Evolutionary conservation across 2,113 vertebrate genomes (phyloP), one percentile per base, ranked within the genome.

Genomic region (Neogobius melanostomus): DNA sequence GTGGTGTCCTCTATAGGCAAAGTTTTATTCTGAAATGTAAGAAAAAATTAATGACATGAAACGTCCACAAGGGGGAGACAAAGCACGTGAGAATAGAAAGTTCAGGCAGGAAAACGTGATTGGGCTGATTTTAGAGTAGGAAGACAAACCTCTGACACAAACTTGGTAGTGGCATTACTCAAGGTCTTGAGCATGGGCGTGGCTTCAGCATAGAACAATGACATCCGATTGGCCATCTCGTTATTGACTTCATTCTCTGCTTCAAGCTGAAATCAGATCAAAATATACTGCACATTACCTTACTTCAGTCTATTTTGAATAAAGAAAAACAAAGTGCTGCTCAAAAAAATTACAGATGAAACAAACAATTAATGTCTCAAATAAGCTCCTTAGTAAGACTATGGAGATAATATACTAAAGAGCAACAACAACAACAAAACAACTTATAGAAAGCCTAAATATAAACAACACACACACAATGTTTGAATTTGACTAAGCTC

Each of bases 141-240:
- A 48, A 15, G 1, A 10, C 8, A 49, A 81, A 95, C 95, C 95
- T 97, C 95, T 0, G 95, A 96, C 17, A 97, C 95, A 43, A 97
- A 97, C 89, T 95, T 96, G 83, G 95, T 96, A 80, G 95, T 97
- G 88, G 95, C 95, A 0, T 96, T 95, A 87, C 95, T 97, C 84
- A 97, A 91, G 0, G 95, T 96, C 91, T 97, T 97, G 88, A 97
- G 92, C 95, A 97, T 97, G n/a, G 95, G 95, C 2, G 95, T 97
- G 48, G 95, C 94, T 80, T 96, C 95, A 0, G 95, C 95, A 0
- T 96, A 96, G 87, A 96, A 96, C 47, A 96, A 92, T 0, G 95
- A 97, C 95, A 97, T 97, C 80, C 95, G 92, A 85, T 97, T 97
- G 90, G 95, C 95, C 95, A 97, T 97, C 89, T 97, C 95, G 0